Conservation (phyloP, 1,140 invertebrate species). For the Penaeus indicus region DNA sequence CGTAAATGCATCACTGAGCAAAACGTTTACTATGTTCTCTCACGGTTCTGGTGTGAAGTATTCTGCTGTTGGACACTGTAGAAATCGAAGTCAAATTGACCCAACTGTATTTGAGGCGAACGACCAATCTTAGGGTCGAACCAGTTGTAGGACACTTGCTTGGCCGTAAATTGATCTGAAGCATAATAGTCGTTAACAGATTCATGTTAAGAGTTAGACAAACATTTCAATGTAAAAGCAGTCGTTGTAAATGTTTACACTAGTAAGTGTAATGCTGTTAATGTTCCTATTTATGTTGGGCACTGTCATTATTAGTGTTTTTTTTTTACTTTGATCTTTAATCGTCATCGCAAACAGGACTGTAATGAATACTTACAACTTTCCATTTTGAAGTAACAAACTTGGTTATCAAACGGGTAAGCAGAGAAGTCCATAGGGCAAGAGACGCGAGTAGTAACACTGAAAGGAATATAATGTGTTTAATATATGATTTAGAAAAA, state of each 20-base stretch:
- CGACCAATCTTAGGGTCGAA: constrained; percentile 11
- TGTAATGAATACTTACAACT: constrained; percentile 42
- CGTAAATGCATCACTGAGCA: too few species aligned
- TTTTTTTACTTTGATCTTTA: too few species aligned
- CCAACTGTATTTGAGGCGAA: constrained; percentile 1
- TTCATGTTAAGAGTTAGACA: too few species aligned
- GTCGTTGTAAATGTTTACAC: too few species aligned
- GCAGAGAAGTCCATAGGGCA: constrained; percentile 61
- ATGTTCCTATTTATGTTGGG: too few species aligned
- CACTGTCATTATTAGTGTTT: too few species aligned
- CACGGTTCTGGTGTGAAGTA: constrained; percentile 21
- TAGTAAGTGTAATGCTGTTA: too few species aligned
- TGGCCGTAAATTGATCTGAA: constrained; percentile 48
- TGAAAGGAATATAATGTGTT: background rate
- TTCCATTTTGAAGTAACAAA: constrained; percentile 59
- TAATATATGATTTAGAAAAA: background rate
- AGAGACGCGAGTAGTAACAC: constrained; percentile 41
- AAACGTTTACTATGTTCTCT: too few species aligned
- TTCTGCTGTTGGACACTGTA: constrained; percentile 47
- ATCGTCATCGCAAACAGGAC: too few species aligned
- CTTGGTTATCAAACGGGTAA: constrained; percentile 58
- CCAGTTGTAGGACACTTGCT: constrained; percentile 47
- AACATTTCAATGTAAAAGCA: too few species aligned
- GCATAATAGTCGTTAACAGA: background rate
- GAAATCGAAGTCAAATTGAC: constrained; percentile 53